Evolutionary conservation across 2,888 invertebrate species (phyloP).

Genomic region (Polyommatus icarus): DNA sequence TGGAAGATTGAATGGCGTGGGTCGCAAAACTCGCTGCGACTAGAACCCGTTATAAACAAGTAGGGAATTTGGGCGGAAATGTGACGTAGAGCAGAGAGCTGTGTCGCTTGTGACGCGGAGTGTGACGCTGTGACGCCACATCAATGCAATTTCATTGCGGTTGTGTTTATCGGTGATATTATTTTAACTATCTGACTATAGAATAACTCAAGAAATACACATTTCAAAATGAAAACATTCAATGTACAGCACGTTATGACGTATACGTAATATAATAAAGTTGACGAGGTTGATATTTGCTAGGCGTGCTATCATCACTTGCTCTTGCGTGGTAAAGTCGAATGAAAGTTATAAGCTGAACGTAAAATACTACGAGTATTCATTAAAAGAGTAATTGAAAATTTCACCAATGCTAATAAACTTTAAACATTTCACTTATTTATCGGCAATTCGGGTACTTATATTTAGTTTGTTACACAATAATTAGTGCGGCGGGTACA

Average conservation of each 20-base stretch:
- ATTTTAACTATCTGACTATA: not conserved
- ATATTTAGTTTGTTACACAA: not conserved
- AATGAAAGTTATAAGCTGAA: not conserved
- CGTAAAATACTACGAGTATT: not conserved
- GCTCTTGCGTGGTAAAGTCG: too few species aligned
- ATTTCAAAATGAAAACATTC: too few species aligned
- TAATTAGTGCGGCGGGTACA: not conserved
- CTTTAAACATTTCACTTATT: not conserved
- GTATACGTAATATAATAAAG: not conserved
- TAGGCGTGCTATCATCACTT: not conserved
- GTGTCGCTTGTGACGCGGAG: not conserved
- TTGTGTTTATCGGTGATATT: not conserved
- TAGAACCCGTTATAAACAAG: slow-evolving; percentile 15
- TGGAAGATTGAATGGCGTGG: not conserved
- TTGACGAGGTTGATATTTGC: not conserved
- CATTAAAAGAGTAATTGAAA: not conserved
- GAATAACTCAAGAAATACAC: not conserved
- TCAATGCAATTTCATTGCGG: slow-evolving; percentile 39
- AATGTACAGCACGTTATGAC: too few species aligned
- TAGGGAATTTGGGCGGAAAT: slow-evolving; percentile 9
- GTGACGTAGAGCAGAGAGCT: not conserved
- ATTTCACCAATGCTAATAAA: not conserved
- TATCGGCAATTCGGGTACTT: not conserved
- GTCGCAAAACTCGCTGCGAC: not conserved
- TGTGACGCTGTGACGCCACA: slow-evolving; percentile 41